These are phyloP conservation scores for Rhodophaea formosa DNA, from an alignment of 2,888 invertebrate genomes.

Conservation along the genomic window DNA sequence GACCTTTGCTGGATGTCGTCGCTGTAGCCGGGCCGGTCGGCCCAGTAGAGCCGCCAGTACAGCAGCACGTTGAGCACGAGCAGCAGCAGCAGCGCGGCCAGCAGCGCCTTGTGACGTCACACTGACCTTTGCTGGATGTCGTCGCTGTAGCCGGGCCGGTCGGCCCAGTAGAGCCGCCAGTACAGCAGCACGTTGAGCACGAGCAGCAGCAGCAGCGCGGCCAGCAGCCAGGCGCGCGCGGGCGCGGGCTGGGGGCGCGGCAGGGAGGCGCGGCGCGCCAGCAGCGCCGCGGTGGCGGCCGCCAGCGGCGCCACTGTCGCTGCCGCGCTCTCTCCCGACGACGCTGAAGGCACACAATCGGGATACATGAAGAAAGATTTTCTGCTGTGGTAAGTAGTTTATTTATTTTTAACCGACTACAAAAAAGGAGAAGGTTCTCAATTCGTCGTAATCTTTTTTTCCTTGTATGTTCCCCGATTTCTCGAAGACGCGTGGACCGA, in stretches of 20 bases:
- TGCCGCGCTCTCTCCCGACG: conserved; percentile 27
- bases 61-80: conserved; percentile 86
- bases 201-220: conserved; percentile 81
- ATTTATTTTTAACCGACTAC: no score
- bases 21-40: conserved; percentile 65
- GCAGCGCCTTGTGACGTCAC: background rate
- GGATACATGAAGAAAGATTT: no score
- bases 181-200: conserved; percentile 88
- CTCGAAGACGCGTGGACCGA: no score
- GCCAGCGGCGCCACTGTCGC: conserved; percentile 29
- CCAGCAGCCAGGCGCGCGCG: conserved; percentile 66
- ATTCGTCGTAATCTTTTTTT: no score
- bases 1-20: conserved; percentile 51
- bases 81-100: conserved; percentile 29
- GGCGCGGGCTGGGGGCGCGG: conserved; percentile 36
- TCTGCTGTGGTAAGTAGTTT: background rate
- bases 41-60: conserved; percentile 90
- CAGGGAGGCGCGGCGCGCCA: conserved; percentile 37
- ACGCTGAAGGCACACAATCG: no score
- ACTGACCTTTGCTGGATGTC: conserved; percentile 48
- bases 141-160: conserved; percentile 48
- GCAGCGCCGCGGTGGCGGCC: conserved; percentile 36
- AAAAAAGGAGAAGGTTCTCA: no score
- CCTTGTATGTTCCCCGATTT: no score
- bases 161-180: conserved; percentile 89